Base-by-base conservation (phyloP, 1,140 invertebrate genomes). In the Drosophila busckii region DNA sequence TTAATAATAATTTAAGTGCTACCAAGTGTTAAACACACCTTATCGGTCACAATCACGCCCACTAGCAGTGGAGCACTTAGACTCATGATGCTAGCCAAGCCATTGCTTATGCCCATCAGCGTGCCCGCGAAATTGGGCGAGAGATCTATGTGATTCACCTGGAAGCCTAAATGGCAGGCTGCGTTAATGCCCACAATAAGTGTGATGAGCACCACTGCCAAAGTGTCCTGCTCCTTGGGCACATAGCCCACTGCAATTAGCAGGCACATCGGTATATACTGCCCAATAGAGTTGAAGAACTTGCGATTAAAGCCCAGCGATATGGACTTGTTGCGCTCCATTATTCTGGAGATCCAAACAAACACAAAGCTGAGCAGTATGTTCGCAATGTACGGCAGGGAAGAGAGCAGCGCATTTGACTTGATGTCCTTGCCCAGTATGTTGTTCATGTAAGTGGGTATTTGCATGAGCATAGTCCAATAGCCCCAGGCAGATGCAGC, bases 391-490 rank as follows among this genome's bases (percentile, higher is more conserved):
- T 97, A 97, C 0, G 96, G 95, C 6, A 96, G 78, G 0, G 95
- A 92, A 17, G 94, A 92, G 19, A 93, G 75, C 28, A 91, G 64
- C 6, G 93, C 93, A 82, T 93, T 93, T 4, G 90, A 82, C 85
- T 92, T 90, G 7, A 97, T 92, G 44, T 97, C 89, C 52, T 94
- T 94, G 34, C 92, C 88, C 1, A 98, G 89, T 0, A 97, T 91
- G 50, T 91, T 90, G 9, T 92, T 92, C 89, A 98, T 93, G 73
- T 96, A 99, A 0, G 91, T 93, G 0, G 97, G 97, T 73, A 98
- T 92, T 87, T 96, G 92, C 0, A 95, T 97, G 17, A 98, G 88
- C 29, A 98, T 89, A 1, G 94, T 97, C 90, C 96, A 97, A 82
- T 95, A 96, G 0, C 95, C 95, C 95, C 95, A 97, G 84, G 95